A percentile compares a stretch with the other conserved stretches of the same genome.
phyloP scores from a whole-genome alignment of 2,888 invertebrate genomes.

The Boloria euphrosyne region DNA sequence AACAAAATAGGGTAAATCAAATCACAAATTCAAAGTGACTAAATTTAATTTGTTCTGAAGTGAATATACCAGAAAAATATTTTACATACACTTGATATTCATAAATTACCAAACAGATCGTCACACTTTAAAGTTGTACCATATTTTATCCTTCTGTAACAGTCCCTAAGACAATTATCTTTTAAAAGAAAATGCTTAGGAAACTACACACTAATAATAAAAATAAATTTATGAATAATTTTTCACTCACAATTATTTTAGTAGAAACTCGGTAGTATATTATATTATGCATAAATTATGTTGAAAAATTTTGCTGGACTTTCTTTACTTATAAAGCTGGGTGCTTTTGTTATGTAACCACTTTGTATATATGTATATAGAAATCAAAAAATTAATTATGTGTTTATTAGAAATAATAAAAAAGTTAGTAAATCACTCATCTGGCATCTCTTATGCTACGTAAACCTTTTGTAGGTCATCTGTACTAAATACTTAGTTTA shows the following conservation, averaged over 20 bases:
- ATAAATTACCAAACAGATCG: conserved; percentile 17
- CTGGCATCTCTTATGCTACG: conserved; percentile 64
- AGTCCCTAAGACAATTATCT: background rate
- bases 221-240: no score
- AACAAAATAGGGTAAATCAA: conserved; percentile 9
- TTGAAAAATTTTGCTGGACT: no score
- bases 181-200: conserved; percentile 5
- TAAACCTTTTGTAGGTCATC: conserved; percentile 32
- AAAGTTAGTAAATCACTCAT: conserved; percentile 75
- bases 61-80: conserved; percentile 57
- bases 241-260: no score
- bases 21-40: conserved; percentile 59
- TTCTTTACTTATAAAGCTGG: no score
- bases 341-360: no score
- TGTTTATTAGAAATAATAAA: conserved; percentile 9
- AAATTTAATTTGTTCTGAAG: conserved; percentile 74
- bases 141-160: background rate
- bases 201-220: background rate
- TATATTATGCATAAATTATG: no score
- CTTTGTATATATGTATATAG: no score
- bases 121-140: background rate
- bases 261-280: no score
- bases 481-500: conserved; percentile 64
- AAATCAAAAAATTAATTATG: no score
- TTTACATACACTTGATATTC: conserved; percentile 35